Evolutionary conservation across 2,113 vertebrate species (phyloP).

Genomic region (Marmota monax): DNA sequence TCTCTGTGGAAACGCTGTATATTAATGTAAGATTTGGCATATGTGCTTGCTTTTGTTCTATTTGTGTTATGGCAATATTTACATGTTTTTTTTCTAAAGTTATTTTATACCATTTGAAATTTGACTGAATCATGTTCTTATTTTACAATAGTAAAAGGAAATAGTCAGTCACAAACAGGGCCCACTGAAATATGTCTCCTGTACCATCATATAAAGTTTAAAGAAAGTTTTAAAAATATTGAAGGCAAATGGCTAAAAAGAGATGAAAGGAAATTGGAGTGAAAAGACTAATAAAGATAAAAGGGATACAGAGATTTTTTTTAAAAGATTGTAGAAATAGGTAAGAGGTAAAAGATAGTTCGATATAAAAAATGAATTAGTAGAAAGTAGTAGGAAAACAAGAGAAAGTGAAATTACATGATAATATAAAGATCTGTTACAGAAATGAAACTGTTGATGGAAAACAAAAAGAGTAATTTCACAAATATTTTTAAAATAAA

Average conservation of each 20-base stretch:
- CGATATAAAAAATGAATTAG: background rate
- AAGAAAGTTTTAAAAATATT: slow-evolving; percentile 37
- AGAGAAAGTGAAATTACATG: slow-evolving; percentile 30
- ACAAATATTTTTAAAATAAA: slow-evolving; percentile 40
- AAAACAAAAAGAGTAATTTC: background rate
- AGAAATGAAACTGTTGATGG: background rate
- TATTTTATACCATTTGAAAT: slow-evolving; percentile 57
- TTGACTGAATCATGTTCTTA: slow-evolving; percentile 28
- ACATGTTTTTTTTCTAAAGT: background rate
- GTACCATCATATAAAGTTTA: background rate
- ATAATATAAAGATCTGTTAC: background rate
- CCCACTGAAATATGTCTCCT: slow-evolving; percentile 29
- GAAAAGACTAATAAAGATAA: slow-evolving; percentile 38
- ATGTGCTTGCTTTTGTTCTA: background rate
- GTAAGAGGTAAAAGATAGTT: background rate
- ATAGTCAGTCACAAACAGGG: slow-evolving; percentile 40
- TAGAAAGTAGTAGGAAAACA: slow-evolving; percentile 25
- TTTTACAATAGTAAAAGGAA: slow-evolving; percentile 55
- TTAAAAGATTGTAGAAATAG: slow-evolving; percentile 4
- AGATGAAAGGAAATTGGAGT: slow-evolving; percentile 64
- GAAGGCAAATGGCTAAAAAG: slow-evolving; percentile 53
- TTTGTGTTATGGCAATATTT: slow-evolving; percentile 54
- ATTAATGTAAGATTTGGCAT: background rate
- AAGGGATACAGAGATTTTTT: background rate
- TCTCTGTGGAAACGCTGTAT: background rate